These are phyloP conservation scores for Platysternon megacephalum DNA, from an alignment of 2,113 vertebrate genomes.

Conservation along the genomic window DNA sequence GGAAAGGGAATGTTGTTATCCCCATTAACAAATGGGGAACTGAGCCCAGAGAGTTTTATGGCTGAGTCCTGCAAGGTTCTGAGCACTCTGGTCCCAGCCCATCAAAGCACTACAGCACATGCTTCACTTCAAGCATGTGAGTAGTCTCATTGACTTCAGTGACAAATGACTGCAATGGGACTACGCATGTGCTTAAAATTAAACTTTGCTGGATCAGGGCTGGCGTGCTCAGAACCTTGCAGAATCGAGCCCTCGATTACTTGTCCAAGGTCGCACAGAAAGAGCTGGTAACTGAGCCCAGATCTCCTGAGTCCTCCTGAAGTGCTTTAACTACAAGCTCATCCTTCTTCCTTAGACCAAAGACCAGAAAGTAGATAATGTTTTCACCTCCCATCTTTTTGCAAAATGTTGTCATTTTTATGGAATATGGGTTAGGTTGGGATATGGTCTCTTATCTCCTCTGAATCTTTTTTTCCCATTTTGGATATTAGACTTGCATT, in stretches of 20 bases:
- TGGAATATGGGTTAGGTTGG: background rate
- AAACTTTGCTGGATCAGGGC: background rate
- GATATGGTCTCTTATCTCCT: background rate
- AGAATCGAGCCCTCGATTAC: background rate
- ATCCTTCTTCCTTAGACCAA: background rate
- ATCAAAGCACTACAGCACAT: background rate
- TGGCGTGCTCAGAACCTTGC: background rate
- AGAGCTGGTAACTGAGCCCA: background rate
- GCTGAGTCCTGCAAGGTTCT: background rate
- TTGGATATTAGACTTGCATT: background rate
- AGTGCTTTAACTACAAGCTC: background rate
- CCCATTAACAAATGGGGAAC: background rate
- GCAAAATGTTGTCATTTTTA: background rate
- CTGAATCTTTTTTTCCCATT: background rate
- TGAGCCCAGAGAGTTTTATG: background rate
- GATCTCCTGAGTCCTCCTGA: background rate
- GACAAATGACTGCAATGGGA: background rate
- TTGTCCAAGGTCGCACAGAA: background rate
- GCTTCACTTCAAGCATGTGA: background rate
- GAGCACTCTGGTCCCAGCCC: background rate
- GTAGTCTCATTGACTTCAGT: background rate
- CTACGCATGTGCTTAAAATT: background rate
- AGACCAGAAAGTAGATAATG: too few relatives aligned
- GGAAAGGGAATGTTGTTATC: background rate
- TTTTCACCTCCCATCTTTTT: too few relatives aligned